phyloP scores from a whole-genome alignment of 2,797 vertebrate genomes.

The Prunella strophiata region DNA sequence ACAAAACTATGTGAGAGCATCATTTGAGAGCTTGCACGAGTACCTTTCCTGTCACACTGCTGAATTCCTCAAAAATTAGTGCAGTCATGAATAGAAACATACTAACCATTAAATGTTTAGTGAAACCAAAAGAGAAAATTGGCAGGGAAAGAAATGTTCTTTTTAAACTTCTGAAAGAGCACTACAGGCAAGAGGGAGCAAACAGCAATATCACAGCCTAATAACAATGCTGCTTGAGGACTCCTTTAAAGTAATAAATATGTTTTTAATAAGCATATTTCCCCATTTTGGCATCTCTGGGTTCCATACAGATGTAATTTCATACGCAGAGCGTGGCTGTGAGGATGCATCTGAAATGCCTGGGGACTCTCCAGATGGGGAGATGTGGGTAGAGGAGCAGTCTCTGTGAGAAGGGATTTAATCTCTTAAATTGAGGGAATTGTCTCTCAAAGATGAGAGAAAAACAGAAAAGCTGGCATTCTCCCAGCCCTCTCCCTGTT shows the following conservation, averaged over 20 bases:
- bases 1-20: background rate
- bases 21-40: background rate
- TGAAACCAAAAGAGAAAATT: constrained; percentile 3
- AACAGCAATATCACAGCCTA: constrained; percentile 33
- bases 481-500: background rate
- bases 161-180: background rate
- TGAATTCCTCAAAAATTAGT: background rate
- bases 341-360: background rate
- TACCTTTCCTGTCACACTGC: background rate
- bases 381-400: background rate
- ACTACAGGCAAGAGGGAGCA: background rate
- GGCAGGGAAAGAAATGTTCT: background rate
- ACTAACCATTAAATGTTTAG: background rate
- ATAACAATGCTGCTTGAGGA: constrained; percentile 24
- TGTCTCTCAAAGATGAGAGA: background rate
- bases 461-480: background rate
- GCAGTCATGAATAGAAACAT: background rate
- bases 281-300: background rate
- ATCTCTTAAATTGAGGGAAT: background rate
- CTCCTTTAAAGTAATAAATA: constrained; percentile 45
- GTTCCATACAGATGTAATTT: background rate
- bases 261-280: constrained; percentile 33
- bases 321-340: background rate
- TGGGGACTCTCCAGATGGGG: background rate
- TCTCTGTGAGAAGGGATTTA: background rate